Percentiles rank a stretch among this genome's conserved stretches.
Evolutionary conservation across 2,888 invertebrate genomes (phyloP).

Genomic region (Diploptera punctata): DNA sequence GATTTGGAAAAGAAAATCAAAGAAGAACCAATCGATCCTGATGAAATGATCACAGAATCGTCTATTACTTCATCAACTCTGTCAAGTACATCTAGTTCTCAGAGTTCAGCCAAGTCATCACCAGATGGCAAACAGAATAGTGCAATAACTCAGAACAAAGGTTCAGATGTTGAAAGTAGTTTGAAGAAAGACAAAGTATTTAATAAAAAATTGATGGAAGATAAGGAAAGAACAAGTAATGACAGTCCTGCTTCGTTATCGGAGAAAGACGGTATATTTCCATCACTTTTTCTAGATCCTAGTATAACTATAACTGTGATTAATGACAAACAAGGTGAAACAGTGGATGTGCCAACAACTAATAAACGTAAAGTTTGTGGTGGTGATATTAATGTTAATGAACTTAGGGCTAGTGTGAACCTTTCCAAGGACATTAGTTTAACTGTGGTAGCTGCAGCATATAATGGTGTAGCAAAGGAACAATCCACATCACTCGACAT

Average conservation of each 20-base stretch:
- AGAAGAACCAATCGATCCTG: constrained; percentile 36
- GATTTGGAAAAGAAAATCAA: constrained; percentile 5
- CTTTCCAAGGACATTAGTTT: constrained; percentile 41
- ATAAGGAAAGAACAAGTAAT: constrained; percentile 12
- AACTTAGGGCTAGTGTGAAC: constrained; percentile 39
- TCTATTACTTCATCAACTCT: not conserved
- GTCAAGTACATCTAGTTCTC: not conserved
- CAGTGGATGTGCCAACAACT: not conserved
- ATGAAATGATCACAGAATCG: constrained; percentile 3
- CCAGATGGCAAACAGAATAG: not conserved
- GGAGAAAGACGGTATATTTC: constrained; percentile 42
- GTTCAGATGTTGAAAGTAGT: not conserved
- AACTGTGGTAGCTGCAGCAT: constrained; percentile 32
- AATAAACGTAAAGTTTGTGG: not conserved
- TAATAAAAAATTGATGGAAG: constrained; percentile 10
- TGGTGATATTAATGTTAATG: constrained; percentile 32
- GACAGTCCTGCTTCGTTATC: constrained; percentile 26
- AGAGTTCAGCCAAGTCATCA: not conserved
- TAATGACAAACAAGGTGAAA: constrained; percentile 34
- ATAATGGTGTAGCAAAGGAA: constrained; percentile 2
- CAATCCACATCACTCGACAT: not conserved
- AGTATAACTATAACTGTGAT: constrained; percentile 45
- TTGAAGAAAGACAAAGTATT: not conserved
- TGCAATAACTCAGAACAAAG: not conserved
- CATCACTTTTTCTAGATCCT: constrained; percentile 43